Evolutionary conservation across 2,888 invertebrate species (phyloP), one percentile per base, ranked within the genome.

Genomic region (Ctena decussata): DNA sequence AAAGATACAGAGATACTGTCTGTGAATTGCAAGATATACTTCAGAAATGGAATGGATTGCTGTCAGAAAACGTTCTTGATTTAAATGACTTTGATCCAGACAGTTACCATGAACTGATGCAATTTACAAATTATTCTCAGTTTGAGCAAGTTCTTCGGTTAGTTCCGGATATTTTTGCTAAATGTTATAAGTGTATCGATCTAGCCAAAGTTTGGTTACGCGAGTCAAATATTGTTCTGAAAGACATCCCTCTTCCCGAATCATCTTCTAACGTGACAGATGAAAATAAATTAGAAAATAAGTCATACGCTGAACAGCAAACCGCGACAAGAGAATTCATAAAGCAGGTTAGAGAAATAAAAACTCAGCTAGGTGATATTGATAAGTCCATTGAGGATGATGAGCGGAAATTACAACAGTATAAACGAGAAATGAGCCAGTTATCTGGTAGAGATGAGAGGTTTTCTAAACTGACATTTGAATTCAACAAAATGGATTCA

Each of bases 161-260:
- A 12, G 85, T 95, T 32, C 94, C 94, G 0, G 95, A 95, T 83
- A 91, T 94, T 15, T 94, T 95, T 87, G 91, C 92, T 21, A 95
- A 95, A 84, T 93, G 93, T 70, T 93, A 92, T 82, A 94, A 94
- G 79, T 92, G 93, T 21, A 87, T 94, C 24, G 94, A 94, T 76
- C 85, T 95, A 27, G 92, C 93, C 21, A 93, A 94, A 80, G 86
- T 91, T 32, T 95, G 95, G 95, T 89, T 93, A 82, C 86, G 85
- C 8, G 86, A 78, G 30, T 78, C 86, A 12, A 86, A 86, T 24
- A 46, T 85, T 37, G 92, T 75, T 88, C 91, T 53, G 80, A 89
- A 78, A 89, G 90, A 84, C 77, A 72, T 74, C 3, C 84, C 79
- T 18, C 27, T 74, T 3, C 60, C 60, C 1, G 44, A 44, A 3